phyloP scores from a whole-genome alignment of 2,797 vertebrate genomes.

The Pogoniulus pusillus region DNA sequence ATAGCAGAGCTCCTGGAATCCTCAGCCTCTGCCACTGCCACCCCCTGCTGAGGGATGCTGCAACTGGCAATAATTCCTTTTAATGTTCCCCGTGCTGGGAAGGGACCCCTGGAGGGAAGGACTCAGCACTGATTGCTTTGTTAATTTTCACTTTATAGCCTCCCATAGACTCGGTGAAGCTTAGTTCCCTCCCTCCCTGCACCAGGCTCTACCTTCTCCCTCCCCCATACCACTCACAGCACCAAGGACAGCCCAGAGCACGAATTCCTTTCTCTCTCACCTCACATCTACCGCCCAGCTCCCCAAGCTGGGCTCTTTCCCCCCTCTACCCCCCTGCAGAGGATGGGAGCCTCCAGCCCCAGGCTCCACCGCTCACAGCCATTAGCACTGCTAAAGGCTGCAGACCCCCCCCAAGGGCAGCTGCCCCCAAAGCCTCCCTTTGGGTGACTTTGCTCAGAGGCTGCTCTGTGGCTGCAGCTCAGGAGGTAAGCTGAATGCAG shows the following conservation, averaged over 20 bases:
- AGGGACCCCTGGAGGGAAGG: background rate
- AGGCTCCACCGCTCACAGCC: background rate
- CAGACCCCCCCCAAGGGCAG: background rate
- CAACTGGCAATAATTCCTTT: background rate
- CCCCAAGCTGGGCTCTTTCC: background rate
- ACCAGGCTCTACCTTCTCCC: background rate
- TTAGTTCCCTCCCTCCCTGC: background rate
- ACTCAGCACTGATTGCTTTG: background rate
- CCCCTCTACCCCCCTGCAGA: background rate
- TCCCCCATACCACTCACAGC: fast-evolving
- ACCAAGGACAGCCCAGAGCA: background rate
- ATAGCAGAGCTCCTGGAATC: background rate
- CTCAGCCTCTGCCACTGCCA: background rate
- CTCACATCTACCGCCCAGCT: background rate
- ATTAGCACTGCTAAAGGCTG: background rate
- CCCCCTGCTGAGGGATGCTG: background rate
- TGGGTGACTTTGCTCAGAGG: background rate
- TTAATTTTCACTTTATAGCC: background rate
- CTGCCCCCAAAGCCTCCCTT: background rate
- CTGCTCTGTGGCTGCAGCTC: background rate
- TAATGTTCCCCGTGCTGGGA: background rate
- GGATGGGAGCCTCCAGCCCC: background rate
- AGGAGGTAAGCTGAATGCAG: background rate
- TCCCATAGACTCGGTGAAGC: background rate
- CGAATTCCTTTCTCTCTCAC: background rate